Conservation (phyloP, 1,140 invertebrate species). For the Caenorhabditis inopinata region DNA sequence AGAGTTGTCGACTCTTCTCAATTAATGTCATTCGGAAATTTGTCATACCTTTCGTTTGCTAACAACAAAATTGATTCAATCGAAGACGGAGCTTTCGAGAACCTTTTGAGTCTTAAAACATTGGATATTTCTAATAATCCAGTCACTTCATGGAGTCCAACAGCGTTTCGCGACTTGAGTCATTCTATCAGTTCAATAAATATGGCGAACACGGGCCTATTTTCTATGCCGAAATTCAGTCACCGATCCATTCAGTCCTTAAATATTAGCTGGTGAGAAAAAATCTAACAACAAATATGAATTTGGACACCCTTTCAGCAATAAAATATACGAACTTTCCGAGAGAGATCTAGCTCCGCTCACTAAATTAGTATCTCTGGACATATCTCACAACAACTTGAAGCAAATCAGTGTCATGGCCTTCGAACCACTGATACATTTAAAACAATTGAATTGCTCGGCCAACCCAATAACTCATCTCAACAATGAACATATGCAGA, state of each 20-base stretch:
- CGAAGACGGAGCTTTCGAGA: conserved; percentile 40
- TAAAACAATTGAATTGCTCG: conserved; percentile 30
- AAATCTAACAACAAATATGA: background rate
- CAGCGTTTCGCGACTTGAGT: conserved; percentile 36
- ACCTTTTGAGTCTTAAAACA: background rate
- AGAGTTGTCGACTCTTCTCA: conserved; percentile 35
- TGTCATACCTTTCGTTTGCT: conserved; percentile 5
- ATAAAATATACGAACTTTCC: conserved; percentile 37
- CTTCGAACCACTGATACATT: conserved; percentile 13
- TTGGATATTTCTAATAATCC: conserved; percentile 39
- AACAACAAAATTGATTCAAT: conserved; percentile 28
- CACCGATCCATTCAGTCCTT: background rate
- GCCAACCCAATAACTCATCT: conserved; percentile 3
- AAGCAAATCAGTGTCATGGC: background rate
- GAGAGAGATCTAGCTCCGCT: conserved; percentile 7
- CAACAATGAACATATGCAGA: background rate
- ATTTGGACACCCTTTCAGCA: conserved; percentile 16
- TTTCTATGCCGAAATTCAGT: conserved; percentile 41
- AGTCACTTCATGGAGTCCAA: conserved; percentile 41
- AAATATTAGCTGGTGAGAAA: conserved; percentile 41
- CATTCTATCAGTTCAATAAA: conserved; percentile 41
- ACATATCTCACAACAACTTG: conserved; percentile 25
- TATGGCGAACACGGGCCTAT: conserved; percentile 35
- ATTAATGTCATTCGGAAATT: conserved; percentile 15
- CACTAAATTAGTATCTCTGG: background rate